These are phyloP conservation scores for Caenorhabditis plicata DNA, from an alignment of 2,888 invertebrate species.

Conservation along the genomic window DNA sequence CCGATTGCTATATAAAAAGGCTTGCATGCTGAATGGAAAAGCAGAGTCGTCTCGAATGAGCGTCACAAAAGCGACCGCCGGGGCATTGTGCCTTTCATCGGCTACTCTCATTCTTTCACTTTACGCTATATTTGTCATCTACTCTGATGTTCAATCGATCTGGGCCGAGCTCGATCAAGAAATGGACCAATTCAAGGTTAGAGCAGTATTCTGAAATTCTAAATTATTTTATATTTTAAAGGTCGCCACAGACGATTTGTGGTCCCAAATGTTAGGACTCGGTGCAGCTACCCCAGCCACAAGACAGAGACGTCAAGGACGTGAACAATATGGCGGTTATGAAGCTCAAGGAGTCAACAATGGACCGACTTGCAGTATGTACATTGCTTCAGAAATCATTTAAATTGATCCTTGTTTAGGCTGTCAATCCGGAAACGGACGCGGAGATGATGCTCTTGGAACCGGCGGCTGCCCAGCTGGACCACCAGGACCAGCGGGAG, in stretches of 20 bases:
- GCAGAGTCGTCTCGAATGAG: conserved; percentile 44
- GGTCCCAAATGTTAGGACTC: conserved; percentile 49
- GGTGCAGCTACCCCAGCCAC: conserved; percentile 49
- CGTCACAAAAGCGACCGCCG: conserved; percentile 49
- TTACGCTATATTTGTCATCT: conserved; percentile 49
- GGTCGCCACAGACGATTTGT: conserved; percentile 47
- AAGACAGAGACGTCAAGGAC: conserved; percentile 45
- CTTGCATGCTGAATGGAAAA: background rate
- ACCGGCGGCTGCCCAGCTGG: conserved; percentile 51
- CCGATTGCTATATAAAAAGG: conserved; percentile 27
- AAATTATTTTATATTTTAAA: conserved; percentile 7
- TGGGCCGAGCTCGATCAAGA: conserved; percentile 50
- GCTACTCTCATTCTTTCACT: conserved; percentile 50
- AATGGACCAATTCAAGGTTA: conserved; percentile 49
- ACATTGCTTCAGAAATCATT: no score
- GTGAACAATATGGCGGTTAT: conserved; percentile 50
- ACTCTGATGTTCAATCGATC: conserved; percentile 48
- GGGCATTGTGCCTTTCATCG: conserved; percentile 48
- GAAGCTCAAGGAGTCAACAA: conserved; percentile 53
- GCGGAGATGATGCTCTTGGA: conserved; percentile 42
- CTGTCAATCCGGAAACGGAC: conserved; percentile 50
- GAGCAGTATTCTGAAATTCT: background rate
- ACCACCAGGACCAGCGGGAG: conserved; percentile 47
- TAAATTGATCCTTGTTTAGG: no score
- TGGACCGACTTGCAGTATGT: conserved; percentile 44